Conservation (phyloP, 1,140 invertebrate genomes). For the Trypoxylus dichotomus region DNA sequence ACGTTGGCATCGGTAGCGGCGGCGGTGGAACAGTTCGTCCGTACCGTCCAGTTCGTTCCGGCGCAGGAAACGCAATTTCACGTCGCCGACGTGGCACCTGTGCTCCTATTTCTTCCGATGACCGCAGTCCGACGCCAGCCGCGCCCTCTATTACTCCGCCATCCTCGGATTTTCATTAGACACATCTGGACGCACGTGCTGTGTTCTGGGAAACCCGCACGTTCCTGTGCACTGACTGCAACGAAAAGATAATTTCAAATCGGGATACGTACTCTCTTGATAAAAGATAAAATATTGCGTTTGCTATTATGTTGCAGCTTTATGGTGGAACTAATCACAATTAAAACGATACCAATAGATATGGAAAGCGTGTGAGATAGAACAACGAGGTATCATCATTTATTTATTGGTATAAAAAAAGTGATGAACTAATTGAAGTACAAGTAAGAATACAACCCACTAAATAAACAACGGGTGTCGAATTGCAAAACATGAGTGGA, state of each 20-base stretch:
- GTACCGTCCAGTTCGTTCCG: not conserved
- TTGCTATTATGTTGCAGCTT: not conserved
- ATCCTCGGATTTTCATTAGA: constrained; percentile 44
- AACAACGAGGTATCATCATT: too few species aligned
- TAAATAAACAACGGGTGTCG: too few species aligned
- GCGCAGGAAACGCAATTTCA: constrained; percentile 32
- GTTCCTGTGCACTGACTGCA: constrained; percentile 14
- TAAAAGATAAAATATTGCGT: not conserved
- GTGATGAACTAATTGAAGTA: too few species aligned
- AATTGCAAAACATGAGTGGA: too few species aligned
- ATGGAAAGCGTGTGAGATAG: too few species aligned
- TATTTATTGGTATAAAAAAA: too few species aligned
- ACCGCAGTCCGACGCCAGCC: constrained; percentile 37
- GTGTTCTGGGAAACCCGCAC: constrained; percentile 14
- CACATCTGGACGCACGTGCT: constrained; percentile 41
- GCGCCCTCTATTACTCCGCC: constrained; percentile 38
- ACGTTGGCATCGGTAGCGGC: not conserved
- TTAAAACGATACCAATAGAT: too few species aligned
- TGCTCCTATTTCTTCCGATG: constrained; percentile 37
- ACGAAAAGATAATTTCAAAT: constrained; percentile 16
- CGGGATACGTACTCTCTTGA: not conserved
- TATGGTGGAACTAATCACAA: not conserved
- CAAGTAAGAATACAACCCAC: too few species aligned
- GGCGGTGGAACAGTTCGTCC: not conserved
- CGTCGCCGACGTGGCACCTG: constrained; percentile 37